Percentiles rank a stretch among this genome's conserved stretches.
phyloP scores from a whole-genome alignment of 2,797 vertebrate species.

The Pangasius sanitwongsei region DNA sequence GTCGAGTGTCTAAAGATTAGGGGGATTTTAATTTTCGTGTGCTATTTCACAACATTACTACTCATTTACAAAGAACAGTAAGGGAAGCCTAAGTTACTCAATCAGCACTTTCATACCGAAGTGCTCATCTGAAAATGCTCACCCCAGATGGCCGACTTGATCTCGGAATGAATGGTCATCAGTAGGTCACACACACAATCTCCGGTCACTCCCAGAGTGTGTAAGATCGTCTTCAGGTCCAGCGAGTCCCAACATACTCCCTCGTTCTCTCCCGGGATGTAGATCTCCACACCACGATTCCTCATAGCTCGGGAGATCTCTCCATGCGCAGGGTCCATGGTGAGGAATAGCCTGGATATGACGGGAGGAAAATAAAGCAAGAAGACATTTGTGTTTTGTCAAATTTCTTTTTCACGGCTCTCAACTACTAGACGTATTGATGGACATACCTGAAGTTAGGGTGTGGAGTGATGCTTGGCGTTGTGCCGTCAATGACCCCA shows the following conservation, averaged over 20 bases:
- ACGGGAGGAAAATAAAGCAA: neutral
- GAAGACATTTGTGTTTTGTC: neutral
- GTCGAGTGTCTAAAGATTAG: neutral
- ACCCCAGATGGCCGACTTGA: conserved; percentile 84
- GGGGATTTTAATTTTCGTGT: neutral
- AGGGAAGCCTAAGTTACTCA: too few relatives aligned
- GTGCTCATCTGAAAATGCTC: conserved; percentile 42
- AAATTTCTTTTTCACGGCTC: neutral
- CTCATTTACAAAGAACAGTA: too few relatives aligned
- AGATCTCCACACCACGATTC: conserved; percentile 94
- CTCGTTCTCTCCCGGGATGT: conserved; percentile 85
- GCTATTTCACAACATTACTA: neutral
- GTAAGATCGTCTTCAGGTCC: conserved; percentile 88
- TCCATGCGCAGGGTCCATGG: conserved; percentile 92
- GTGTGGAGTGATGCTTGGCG: conserved; percentile 85
- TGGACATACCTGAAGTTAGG: conserved; percentile 90
- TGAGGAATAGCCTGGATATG: conserved; percentile 85
- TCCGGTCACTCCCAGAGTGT: conserved; percentile 85
- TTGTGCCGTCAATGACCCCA: conserved; percentile 89
- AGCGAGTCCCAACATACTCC: conserved; percentile 75
- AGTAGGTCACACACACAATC: conserved; percentile 86
- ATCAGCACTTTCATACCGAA: neutral
- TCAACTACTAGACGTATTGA: neutral
- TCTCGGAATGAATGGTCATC: conserved; percentile 81
- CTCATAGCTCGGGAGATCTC: conserved; percentile 98